phyloP scores from a whole-genome alignment of 2,113 vertebrate genomes.

The Etia nguti region DNA sequence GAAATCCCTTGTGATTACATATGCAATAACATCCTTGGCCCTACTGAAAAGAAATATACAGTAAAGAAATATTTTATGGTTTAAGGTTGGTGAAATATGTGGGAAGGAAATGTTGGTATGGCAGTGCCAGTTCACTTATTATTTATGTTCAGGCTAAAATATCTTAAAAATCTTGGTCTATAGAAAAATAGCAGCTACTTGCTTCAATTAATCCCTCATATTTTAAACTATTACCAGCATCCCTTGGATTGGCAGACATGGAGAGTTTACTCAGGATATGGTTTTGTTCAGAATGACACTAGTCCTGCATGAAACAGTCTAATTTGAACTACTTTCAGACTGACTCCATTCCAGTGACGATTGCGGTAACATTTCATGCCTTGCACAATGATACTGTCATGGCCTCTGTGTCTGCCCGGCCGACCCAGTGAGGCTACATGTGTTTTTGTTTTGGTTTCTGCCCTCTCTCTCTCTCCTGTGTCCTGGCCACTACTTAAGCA shows the following conservation, averaged over 20 bases:
- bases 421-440: neutral
- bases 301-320: neutral
- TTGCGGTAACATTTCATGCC: neutral
- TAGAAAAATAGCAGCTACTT: neutral
- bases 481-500: neutral
- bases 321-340: neutral
- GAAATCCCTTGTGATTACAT: neutral
- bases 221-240: neutral
- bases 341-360: neutral
- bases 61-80: neutral
- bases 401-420: neutral
- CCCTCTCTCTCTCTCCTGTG: neutral
- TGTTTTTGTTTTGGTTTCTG: neutral
- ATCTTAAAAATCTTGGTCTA: neutral
- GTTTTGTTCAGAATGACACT: neutral
- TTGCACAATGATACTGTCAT: fast-evolving
- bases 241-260: fast-evolving
- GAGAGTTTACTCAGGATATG: neutral
- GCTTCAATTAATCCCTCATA: neutral
- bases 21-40: neutral
- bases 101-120: neutral
- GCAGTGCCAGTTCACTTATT: neutral
- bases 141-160: neutral
- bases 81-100: neutral
- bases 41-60: neutral